Evolutionary conservation across 2,888 invertebrate species (phyloP), one percentile per base, ranked within the genome.

Genomic region (Julus scandinavius): DNA sequence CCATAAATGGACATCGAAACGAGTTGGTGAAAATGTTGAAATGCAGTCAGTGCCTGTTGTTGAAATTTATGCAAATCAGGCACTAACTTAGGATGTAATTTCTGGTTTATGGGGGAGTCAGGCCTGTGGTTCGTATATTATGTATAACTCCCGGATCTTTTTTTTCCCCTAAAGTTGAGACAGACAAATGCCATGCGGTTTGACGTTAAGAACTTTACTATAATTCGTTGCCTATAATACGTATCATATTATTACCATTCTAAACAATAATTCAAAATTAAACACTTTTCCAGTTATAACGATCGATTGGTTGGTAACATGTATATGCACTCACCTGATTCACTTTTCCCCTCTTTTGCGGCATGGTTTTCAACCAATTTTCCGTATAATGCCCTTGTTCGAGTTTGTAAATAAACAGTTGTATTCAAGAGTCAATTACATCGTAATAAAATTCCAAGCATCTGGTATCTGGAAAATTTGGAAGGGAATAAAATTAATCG

Each of bases 51-150:
- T 11, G n/a, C 63, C 13, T 9, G 9, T 17, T 15, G 72, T 29
- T 29, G 72, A 72, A 72, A 72, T 72, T 72, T 72, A 72, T 72
- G 72, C 72, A 72, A 72, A 72, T 29, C 72, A 29, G 29, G 72
- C 72, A 72, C 72, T 72, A 72, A 72, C 72, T 72, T 72, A 72
- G 72, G 72, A 72, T 72, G 72, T 72, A 72, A 29, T 72, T 72
- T 72, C 11, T n/a, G 63, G n/a, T 63, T 63, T 20, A 63, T 63
- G 63, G 63, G 63, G 63, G 63, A 29, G 72, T 3, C 63, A 29
- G 29, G 72, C 11, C 29, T 29, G n/a, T 29, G 72, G 72, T n/a
- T 13, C 11, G 72, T 72, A 11, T 29, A 11, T 72, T 29, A 11
- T 72, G 1, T 20, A 20, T 20, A 63, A 63, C 4, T 29, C 72